These are phyloP conservation scores for Strigops habroptila DNA, from an alignment of 2,113 vertebrate genomes.

Conservation along the genomic window DNA sequence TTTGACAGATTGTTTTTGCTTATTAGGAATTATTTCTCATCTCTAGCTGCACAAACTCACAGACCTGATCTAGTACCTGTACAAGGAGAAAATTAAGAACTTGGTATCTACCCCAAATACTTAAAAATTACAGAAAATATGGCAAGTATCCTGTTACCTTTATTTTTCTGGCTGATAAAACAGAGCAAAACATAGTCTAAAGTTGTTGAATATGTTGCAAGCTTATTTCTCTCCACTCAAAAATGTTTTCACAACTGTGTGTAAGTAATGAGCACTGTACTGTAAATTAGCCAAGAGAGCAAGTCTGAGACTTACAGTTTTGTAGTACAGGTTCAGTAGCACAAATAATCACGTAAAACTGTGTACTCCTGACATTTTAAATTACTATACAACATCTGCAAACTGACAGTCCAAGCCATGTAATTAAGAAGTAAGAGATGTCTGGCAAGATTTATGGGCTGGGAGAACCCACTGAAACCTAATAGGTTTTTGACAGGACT, in stretches of 20 bases:
- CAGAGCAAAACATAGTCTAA: not conserved
- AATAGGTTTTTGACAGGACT: not conserved
- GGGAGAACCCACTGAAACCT: not conserved
- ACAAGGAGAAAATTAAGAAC: not conserved
- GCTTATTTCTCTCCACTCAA: not conserved
- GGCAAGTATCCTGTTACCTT: not conserved
- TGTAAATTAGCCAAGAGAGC: not conserved
- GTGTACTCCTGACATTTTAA: not conserved
- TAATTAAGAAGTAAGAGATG: conserved; percentile 51
- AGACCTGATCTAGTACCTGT: not conserved
- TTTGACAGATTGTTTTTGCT: not conserved
- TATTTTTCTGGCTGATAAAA: not conserved
- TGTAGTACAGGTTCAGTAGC: not conserved
- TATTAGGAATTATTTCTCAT: not conserved
- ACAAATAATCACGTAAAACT: not conserved
- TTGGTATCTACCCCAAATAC: not conserved
- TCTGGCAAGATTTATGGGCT: conserved; percentile 17
- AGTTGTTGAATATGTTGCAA: not conserved
- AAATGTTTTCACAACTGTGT: not conserved
- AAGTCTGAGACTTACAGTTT: not conserved
- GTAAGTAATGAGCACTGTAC: not conserved
- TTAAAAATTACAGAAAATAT: not conserved
- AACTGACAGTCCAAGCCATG: not conserved
- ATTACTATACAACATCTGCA: conserved; percentile 6
- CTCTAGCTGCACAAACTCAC: not conserved